Base-by-base conservation (phyloP, 1,140 invertebrate species). In the Hydropsyche tenuis region DNA sequence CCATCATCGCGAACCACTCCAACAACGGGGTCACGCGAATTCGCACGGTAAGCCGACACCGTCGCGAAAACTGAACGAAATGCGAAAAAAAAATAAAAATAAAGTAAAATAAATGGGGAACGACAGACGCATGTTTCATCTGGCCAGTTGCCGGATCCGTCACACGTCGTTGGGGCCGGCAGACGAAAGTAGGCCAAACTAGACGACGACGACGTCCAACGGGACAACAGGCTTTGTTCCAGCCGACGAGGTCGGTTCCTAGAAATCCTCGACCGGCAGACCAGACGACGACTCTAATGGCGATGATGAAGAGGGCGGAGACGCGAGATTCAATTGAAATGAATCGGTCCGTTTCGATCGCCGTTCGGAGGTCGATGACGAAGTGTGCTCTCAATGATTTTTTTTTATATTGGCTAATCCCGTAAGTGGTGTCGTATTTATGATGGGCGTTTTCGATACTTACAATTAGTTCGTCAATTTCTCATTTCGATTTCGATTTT, bases 221-320 rank as follows among this genome's bases (percentile, higher is more conserved):
- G 56, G 56, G 56, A 60, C 56, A 60, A 60, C 56, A 60, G 56
- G 56, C 56, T 60, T 60, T 60, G 56, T 60, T 60, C 23, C 56
- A 25, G 56, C 20, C 20, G 20, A 20, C 56, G 56, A 20, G 23
- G 12, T 25, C 30, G 30, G 9, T 60, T 60, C 56, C 14, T 9
- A 27, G 56, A 60, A 60, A 60, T 7, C 20, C 12, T 5, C 2
- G 20, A 20, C 4, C 56, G 12, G 23, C 23, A 20, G 22, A 37
- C 30, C 3, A 60, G 22, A 60, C 22, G 23, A n/a, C 56, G 3
- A 14, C 23, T 12, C 16, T 25, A 22, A 60, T 60, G 56, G 22
- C 1, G 48, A 53, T 53, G 30, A 37, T 37, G 48, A 53, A 2
- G 48, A 53, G 30, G 30, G 30, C 30, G 30, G 30, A 37, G 20